Evolutionary conservation across 2,888 invertebrate genomes (phyloP).

Genomic region (Dendrolimus houi): DNA sequence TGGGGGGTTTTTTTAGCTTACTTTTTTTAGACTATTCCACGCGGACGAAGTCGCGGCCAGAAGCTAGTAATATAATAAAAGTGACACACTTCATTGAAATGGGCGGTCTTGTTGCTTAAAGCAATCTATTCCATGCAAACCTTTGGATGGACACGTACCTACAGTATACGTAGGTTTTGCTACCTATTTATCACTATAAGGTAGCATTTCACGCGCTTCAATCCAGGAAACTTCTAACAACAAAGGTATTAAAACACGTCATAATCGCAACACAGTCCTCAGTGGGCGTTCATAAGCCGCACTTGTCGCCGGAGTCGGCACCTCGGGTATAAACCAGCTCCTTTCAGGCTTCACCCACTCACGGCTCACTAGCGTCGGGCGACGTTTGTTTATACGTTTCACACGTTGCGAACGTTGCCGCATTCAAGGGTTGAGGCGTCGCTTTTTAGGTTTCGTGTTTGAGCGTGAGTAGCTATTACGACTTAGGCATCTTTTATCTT

Average conservation of each 20-base stretch:
- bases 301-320: constrained; percentile 9
- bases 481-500: background rate
- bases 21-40: too few species aligned
- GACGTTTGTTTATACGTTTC: constrained; percentile 57
- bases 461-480: background rate
- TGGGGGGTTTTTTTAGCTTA: too few species aligned
- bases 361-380: constrained; percentile 29
- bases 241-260: constrained; percentile 1
- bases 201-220: too few species aligned
- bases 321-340: constrained; percentile 34
- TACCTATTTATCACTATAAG: too few species aligned
- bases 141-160: too few species aligned
- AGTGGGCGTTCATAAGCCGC: background rate
- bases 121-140: too few species aligned
- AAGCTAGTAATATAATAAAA: too few species aligned
- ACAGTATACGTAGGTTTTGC: too few species aligned
- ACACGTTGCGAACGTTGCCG: constrained; percentile 44
- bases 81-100: too few species aligned
- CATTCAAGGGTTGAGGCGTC: constrained; percentile 46
- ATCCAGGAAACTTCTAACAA: background rate
- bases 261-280: constrained; percentile 2
- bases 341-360: constrained; percentile 44
- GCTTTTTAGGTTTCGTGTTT: constrained; percentile 33
- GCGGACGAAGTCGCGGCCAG: too few species aligned
- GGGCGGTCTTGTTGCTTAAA: too few species aligned